A percentile compares a stretch with the other conserved stretches of the same genome.
These are phyloP conservation scores for Heterohyrax brucei DNA, from an alignment of 2,797 vertebrate genomes.

Conservation along the genomic window DNA sequence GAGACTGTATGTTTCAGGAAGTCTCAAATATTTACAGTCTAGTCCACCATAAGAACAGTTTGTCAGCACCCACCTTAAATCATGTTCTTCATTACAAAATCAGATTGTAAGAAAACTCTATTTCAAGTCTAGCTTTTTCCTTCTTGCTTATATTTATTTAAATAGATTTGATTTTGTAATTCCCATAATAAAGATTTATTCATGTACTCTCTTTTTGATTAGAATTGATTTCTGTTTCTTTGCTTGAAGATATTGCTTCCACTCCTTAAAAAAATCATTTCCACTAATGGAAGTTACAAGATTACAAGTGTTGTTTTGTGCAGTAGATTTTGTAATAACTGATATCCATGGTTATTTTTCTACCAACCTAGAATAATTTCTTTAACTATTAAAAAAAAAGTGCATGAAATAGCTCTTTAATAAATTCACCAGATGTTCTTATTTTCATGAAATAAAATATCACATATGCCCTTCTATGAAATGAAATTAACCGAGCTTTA, in stretches of 20 bases:
- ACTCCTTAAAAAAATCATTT: not conserved
- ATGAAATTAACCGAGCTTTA: not conserved
- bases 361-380: slow-evolving; percentile 3
- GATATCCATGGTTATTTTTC: not conserved
- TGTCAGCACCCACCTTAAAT: not conserved
- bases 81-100: not conserved
- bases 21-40: slow-evolving; percentile 31
- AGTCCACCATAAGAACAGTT: slow-evolving; percentile 4
- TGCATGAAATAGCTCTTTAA: not conserved
- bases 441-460: slow-evolving; percentile 48
- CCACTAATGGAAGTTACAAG: slow-evolving; percentile 23
- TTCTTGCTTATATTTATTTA: slow-evolving; percentile 18
- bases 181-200: slow-evolving; percentile 35
- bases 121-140: not conserved
- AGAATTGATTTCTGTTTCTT: slow-evolving; percentile 55
- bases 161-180: slow-evolving; percentile 4
- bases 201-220: not conserved
- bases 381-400: not conserved
- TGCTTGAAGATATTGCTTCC: not conserved
- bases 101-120: not conserved
- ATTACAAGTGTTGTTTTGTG: not conserved
- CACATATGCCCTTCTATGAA: not conserved
- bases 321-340: slow-evolving; percentile 27
- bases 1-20: not conserved
- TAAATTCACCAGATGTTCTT: slow-evolving; percentile 1